Evolutionary conservation across 2,888 invertebrate genomes (phyloP).

Genomic region (Ptilodon capucinus): DNA sequence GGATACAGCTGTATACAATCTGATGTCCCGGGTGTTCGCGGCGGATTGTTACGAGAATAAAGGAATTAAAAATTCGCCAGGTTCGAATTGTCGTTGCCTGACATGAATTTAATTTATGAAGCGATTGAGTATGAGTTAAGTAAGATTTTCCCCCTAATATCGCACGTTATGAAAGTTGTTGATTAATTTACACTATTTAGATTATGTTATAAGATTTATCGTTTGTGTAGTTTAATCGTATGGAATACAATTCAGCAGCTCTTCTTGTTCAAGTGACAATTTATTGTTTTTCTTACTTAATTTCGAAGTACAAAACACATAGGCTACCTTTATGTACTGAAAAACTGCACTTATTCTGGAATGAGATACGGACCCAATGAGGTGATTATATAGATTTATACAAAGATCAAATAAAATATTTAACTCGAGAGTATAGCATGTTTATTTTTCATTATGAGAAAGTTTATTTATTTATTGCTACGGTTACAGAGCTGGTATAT

Average conservation of each 20-base stretch:
- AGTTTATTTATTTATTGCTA: conserved; percentile 68
- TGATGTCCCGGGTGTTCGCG: conserved; percentile 45
- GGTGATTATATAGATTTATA: conserved; percentile 51
- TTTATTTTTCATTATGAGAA: conserved; percentile 67
- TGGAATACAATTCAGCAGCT: conserved; percentile 69
- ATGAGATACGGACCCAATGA: conserved; percentile 54
- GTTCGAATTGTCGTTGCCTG: conserved; percentile 36
- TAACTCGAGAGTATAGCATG: conserved; percentile 60
- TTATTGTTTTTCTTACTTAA: conserved; percentile 58
- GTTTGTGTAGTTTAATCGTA: conserved; percentile 67
- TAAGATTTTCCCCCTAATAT: conserved; percentile 49
- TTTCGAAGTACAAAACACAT: conserved; percentile 78
- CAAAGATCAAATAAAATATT: conserved; percentile 71
- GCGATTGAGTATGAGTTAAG: conserved; percentile 39
- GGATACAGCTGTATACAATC: conserved; percentile 80
- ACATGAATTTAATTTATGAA: conserved; percentile 51
- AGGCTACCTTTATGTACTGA: conserved; percentile 61
- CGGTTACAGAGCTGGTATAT: conserved; percentile 58
- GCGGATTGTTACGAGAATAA: conserved; percentile 35
- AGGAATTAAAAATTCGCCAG: conserved; percentile 31
- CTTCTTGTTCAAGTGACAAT: conserved; percentile 52
- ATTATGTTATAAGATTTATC: conserved; percentile 58
- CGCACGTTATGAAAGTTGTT: conserved; percentile 61
- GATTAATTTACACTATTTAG: conserved; percentile 59
- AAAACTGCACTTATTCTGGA: conserved; percentile 57